Evolutionary conservation across 2,888 invertebrate species (phyloP).

Genomic region (Argyra leucocephala): DNA sequence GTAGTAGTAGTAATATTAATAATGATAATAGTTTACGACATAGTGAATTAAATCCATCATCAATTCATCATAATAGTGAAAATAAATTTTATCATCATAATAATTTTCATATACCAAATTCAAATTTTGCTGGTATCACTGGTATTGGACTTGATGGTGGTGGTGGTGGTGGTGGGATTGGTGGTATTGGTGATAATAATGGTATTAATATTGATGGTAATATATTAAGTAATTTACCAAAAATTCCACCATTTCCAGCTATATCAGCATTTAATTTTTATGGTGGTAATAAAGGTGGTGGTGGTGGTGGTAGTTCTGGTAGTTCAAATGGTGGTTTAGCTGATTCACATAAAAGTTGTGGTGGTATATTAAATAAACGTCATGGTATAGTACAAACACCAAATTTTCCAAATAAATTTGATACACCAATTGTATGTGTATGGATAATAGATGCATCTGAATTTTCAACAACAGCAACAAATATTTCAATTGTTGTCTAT

Average conservation of each 20-base stretch:
- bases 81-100: not conserved
- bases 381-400: conserved; percentile 72
- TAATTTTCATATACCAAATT: not conserved
- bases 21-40: too few relatives aligned
- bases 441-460: conserved; percentile 80
- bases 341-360: conserved; percentile 45
- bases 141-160: not conserved
- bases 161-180: not conserved
- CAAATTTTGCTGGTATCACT: not conserved
- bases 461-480: conserved; percentile 43
- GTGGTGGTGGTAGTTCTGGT: not conserved
- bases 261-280: conserved; percentile 4
- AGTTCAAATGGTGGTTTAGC: not conserved
- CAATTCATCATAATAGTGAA: not conserved
- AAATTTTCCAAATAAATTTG: conserved; percentile 71
- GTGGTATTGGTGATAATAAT: too few relatives aligned
- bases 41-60: not conserved
- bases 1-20: not conserved
- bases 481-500: conserved; percentile 72
- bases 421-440: conserved; percentile 71
- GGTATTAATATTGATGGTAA: too few relatives aligned
- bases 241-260: conserved; percentile 18
- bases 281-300: not conserved
- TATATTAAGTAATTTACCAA: not conserved
- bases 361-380: conserved; percentile 54